These are phyloP conservation scores for Acanthornis magna DNA, from an alignment of 2,797 vertebrate species.

Conservation along the genomic window DNA sequence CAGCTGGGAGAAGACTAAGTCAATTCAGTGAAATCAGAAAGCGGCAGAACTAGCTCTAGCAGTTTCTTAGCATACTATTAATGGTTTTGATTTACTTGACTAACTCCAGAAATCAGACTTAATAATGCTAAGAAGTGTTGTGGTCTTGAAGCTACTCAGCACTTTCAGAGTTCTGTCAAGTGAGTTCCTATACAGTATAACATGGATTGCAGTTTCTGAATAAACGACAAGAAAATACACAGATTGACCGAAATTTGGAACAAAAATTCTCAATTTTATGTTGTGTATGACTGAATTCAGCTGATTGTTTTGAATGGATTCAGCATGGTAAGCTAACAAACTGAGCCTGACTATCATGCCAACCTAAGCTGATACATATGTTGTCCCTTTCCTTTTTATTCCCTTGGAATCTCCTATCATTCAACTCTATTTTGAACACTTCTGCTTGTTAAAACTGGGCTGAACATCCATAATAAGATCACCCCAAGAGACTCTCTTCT, in stretches of 20 bases:
- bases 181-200: not conserved
- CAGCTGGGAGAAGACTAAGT: not conserved
- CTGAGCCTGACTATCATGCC: not conserved
- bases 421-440: not conserved
- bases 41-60: not conserved
- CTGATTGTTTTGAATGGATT: not conserved
- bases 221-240: not conserved
- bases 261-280: not conserved
- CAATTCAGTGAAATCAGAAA: not conserved
- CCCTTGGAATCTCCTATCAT: not conserved
- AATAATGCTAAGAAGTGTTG: not conserved
- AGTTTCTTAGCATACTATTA: not conserved
- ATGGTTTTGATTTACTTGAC: not conserved
- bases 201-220: not conserved
- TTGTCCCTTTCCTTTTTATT: not conserved
- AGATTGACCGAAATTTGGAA: not conserved
- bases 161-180: not conserved
- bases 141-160: not conserved
- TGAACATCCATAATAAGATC: not conserved
- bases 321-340: not conserved
- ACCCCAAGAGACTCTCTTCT: not conserved
- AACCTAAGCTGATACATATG: not conserved
- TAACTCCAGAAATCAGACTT: not conserved
- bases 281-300: not conserved
- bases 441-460: not conserved